Evolutionary conservation across 2,888 invertebrate genomes (phyloP), one percentile per base, ranked within the genome.

Genomic region (Amphipoea lucens): DNA sequence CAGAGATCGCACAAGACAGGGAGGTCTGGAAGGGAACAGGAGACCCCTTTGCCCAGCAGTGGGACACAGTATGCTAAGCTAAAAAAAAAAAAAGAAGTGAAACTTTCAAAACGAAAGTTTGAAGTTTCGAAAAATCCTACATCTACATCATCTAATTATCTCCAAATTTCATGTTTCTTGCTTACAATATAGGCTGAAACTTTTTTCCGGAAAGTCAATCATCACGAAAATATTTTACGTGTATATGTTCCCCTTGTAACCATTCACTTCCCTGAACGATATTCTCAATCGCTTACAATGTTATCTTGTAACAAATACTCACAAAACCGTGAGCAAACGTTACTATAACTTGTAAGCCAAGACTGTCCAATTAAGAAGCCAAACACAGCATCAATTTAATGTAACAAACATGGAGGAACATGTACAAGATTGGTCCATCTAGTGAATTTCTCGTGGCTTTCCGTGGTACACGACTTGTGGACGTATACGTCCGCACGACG

Each of bases 361-460:
- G 91, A 90, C 89, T 88, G 90, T 91, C 92, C 94, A 94, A 94
- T 94, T 93, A 94, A 94, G 94, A 93, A 93, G 90, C 91, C 91
- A 92, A 92, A 92, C 92, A 92, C 92, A 90, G 90, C 91, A 92
- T 95, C 96, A 95, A 96, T 96, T 95, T 95, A 94, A 92, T 95
- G 93, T 93, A 94, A 96, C 94, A 94, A 94, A 93, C 94, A 92
- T 92, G 92, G 90, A 77, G 86, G 90, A 87, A 88, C 90, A 88
- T 91, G 91, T 90, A 89, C 89, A 89, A 89, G 89, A 89, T 89
- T 82, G 94, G 93, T 92, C 92, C 93, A 92, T 94, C 94, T 94
- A 92, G 93, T 92, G 94, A 91, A 94, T 94, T 94, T 92, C 95
- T 95, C 94, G 91, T 92, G 91, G 92, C 90, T 92, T 92, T 91